phyloP scores from a whole-genome alignment of 2,113 vertebrate genomes.

The Cephalopholis sonnerati region DNA sequence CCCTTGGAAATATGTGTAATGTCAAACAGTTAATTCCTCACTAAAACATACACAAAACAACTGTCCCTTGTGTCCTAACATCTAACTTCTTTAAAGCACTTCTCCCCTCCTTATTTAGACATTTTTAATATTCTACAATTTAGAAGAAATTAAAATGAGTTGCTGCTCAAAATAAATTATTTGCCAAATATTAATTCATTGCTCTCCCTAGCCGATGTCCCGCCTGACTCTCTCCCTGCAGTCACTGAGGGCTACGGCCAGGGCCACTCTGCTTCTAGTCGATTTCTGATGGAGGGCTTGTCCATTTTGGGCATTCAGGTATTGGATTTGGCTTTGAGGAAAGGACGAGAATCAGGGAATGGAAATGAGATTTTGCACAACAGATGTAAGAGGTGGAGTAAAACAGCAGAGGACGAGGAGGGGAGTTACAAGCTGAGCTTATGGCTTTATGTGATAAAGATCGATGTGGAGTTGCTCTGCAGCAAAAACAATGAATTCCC shows the following conservation, averaged over 20 bases:
- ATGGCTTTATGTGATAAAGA: conserved; percentile 2
- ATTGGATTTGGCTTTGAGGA: conserved; percentile 67
- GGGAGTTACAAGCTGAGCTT: conserved; percentile 27
- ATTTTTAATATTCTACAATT: conserved; percentile 11
- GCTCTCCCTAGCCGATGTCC: neutral
- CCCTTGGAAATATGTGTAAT: no score
- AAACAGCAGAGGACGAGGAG: conserved; percentile 26
- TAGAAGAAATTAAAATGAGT: neutral
- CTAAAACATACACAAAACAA: neutral
- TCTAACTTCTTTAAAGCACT: neutral
- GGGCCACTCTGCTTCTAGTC: conserved; percentile 7
- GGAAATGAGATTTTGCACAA: conserved; percentile 48
- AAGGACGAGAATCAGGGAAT: conserved; percentile 36
- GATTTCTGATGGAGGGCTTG: conserved; percentile 23
- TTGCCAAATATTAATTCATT: neutral
- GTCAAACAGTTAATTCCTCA: no score
- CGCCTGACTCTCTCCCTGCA: conserved; percentile 14
- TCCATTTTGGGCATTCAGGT: conserved; percentile 46
- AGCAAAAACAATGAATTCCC: neutral
- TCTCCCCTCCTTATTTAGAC: neutral
- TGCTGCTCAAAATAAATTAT: neutral
- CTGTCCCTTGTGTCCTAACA: neutral
- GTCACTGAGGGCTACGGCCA: neutral
- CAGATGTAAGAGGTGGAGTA: conserved; percentile 29
- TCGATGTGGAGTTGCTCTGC: conserved; percentile 9